Conservation (phyloP, 2,888 invertebrate species). For the Lasioglossum malachurum region DNA sequence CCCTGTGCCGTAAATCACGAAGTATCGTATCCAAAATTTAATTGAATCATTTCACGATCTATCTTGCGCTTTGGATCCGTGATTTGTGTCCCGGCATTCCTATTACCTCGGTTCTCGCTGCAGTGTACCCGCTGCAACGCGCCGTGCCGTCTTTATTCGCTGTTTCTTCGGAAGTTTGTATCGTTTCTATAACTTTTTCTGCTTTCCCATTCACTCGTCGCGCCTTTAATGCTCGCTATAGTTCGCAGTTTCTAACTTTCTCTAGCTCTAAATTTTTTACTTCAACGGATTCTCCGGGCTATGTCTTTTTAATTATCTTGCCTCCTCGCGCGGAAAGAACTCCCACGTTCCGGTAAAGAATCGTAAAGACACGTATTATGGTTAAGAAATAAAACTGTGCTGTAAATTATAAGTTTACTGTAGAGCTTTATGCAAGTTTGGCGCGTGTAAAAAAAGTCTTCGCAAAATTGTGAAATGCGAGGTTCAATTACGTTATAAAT, state of each 20-base stretch:
- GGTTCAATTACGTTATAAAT: neutral
- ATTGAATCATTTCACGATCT: slow-evolving; percentile 13
- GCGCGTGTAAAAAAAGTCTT: neutral
- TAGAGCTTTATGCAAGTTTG: neutral
- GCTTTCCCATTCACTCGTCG: neutral
- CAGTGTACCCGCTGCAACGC: too few species aligned
- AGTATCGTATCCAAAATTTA: slow-evolving; percentile 18
- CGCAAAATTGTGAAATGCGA: neutral
- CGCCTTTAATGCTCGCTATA: neutral
- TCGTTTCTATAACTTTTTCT: neutral
- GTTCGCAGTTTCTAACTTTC: neutral
- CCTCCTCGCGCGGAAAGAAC: neutral
- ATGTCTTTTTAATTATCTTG: neutral
- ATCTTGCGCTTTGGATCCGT: neutral
- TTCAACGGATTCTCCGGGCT: neutral
- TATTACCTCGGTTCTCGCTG: neutral
- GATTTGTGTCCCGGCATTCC: neutral
- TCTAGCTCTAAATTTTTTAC: neutral
- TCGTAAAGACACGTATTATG: neutral
- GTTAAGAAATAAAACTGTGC: neutral
- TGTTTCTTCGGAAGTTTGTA: neutral
- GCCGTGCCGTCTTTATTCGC: neutral
- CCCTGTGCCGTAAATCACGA: neutral
- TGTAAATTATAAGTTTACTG: neutral
- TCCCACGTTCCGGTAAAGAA: neutral